Evolutionary conservation across 2,797 vertebrate genomes (phyloP), one percentile per base, ranked within the genome.

Genomic region (Acanthiza pusilla): DNA sequence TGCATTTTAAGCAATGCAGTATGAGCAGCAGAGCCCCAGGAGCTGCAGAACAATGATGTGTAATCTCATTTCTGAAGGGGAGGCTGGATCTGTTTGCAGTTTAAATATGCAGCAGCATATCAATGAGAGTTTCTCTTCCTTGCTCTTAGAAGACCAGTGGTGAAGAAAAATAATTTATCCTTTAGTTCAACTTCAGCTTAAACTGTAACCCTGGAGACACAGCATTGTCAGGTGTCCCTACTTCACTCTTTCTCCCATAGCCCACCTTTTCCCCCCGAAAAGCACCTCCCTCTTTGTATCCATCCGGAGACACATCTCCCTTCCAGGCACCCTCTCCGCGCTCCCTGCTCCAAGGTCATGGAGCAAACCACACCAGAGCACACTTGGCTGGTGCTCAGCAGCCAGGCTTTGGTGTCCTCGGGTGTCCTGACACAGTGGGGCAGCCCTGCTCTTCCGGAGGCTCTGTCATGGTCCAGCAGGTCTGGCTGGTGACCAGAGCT

Each of bases 201-300:
- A 96, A 90, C 50, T 94, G 70, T 94, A 95, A 95, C 61, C 70
- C 45, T 50, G 42, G 45, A 54, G 55, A 58, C 23, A 42, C 34
- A 14, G 60, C 5, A 1, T 15, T 67, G 42, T 73, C 29, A 4
- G 50, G 14, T 91, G 65, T 63, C 90, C 68, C 58, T 6, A 2
- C 29, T 67, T 79, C 53, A 38, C 12, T 38, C 38, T 36, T 43
- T 73, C 29, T 21, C 23, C 26, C 25, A 23, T n/a, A 81, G 65
- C 51, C 43, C 43, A 45, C 9, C 7, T 34, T 58, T 62, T 75
- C 54, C 58, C 16, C 32, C 34, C 43, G n/a, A 40, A 45, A 16
- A 11, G 5, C 45, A 62, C 4, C 3, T 60, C 21, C 36, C 38
- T 65, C 26, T 43, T 70, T 30, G 20, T 60, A 73, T 38, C 48